These are phyloP conservation scores for Turritopsis rubra DNA, from an alignment of 30 jellyfish, hydroid and myxozoan genomes.

Conservation along the genomic window DNA sequence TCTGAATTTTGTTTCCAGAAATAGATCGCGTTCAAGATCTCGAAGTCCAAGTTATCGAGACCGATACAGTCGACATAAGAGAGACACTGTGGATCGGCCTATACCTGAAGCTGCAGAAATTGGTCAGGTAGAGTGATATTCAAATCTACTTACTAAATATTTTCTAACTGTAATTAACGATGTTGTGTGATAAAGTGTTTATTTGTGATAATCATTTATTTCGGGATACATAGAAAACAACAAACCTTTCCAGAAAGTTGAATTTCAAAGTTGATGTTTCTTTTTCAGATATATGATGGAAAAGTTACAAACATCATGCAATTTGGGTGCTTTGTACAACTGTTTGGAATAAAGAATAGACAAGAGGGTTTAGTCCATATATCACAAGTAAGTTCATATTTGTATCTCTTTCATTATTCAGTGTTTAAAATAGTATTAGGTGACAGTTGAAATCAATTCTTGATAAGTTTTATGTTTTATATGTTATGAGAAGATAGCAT, in stretches of 20 bases:
- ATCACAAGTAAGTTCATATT: slow-evolving; percentile 70
- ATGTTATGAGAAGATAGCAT: too few species aligned
- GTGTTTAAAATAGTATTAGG: too few species aligned
- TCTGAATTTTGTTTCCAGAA: not conserved
- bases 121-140: slow-evolving; percentile 36
- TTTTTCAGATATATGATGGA: slow-evolving; percentile 80
- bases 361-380: slow-evolving; percentile 97
- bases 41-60: slow-evolving; percentile 37
- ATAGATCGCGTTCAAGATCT: slow-evolving; percentile 32
- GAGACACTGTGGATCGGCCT: slow-evolving; percentile 65
- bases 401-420: too few species aligned
- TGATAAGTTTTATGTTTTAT: too few species aligned
- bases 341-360: slow-evolving; percentile 69
- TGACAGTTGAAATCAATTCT: too few species aligned
- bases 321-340: slow-evolving; percentile 95
- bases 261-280: too few species aligned
- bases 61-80: not conserved
- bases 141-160: not conserved
- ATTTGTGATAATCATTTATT: too few species aligned
- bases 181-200: too few species aligned
- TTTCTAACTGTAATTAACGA: not conserved
- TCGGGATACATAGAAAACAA: too few species aligned
- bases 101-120: slow-evolving; percentile 91
- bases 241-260: too few species aligned
- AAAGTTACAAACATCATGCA: slow-evolving; percentile 89